These are phyloP conservation scores for Eupeodes latifasciatus DNA, from an alignment of 2,888 invertebrate genomes.

Conservation along the genomic window DNA sequence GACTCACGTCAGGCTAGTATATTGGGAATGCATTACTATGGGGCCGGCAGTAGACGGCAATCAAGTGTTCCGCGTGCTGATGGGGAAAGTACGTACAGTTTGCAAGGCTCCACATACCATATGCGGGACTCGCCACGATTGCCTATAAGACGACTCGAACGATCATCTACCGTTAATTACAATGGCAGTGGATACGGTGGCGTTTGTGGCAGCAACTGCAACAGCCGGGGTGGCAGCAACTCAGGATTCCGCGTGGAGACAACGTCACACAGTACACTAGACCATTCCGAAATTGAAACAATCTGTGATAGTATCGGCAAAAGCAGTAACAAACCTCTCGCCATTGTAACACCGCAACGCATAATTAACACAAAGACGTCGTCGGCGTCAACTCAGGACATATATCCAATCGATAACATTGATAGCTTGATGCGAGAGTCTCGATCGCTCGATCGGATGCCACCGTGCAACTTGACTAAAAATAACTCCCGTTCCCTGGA, in stretches of 20 bases:
- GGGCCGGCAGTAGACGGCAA: conserved; percentile 87
- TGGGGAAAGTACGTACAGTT: conserved; percentile 86
- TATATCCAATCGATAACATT: conserved; percentile 74
- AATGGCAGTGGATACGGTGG: conserved; percentile 72
- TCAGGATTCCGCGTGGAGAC: conserved; percentile 79
- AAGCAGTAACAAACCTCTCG: conserved; percentile 82
- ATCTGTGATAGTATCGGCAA: conserved; percentile 83
- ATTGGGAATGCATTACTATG: conserved; percentile 86
- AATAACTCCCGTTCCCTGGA: conserved; percentile 83
- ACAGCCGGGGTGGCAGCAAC: conserved; percentile 75
- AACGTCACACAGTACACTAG: conserved; percentile 83
- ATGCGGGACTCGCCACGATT: conserved; percentile 83
- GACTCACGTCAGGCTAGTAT: conserved; percentile 92
- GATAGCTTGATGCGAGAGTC: conserved; percentile 85
- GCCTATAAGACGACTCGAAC: conserved; percentile 81
- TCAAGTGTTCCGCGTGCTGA: conserved; percentile 88
- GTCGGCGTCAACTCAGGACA: conserved; percentile 79
- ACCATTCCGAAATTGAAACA: conserved; percentile 84
- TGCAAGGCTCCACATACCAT: conserved; percentile 84
- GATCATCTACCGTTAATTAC: conserved; percentile 76
- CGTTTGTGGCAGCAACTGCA: conserved; percentile 60
- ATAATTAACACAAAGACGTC: conserved; percentile 84
- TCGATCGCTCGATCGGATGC: conserved; percentile 88
- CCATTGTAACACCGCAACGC: conserved; percentile 84
- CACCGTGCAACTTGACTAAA: conserved; percentile 82